Conservation (phyloP, 1,140 invertebrate species). For the Venturia canescens region DNA sequence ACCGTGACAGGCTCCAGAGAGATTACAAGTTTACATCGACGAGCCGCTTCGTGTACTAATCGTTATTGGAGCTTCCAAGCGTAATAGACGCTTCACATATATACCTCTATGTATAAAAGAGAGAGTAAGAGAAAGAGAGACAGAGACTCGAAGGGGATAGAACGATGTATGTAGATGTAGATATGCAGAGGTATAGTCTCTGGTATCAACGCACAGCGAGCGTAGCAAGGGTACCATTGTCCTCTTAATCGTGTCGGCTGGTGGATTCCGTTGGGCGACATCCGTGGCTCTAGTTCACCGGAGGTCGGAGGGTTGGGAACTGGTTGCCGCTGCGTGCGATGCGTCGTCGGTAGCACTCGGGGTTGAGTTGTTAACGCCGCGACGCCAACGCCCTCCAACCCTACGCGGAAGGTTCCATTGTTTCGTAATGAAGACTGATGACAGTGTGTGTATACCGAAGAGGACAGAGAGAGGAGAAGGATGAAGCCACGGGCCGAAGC, state of each 20-base stretch:
- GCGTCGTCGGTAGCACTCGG: slow-evolving; percentile 45
- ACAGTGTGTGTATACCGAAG: slow-evolving; percentile 58
- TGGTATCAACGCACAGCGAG: slow-evolving; percentile 28
- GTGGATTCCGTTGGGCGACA: slow-evolving; percentile 49
- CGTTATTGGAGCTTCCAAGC: slow-evolving; percentile 44
- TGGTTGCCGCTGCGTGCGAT: slow-evolving; percentile 35
- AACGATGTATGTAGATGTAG: neutral
- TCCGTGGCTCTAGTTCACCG: slow-evolving; percentile 35
- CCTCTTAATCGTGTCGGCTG: slow-evolving; percentile 52
- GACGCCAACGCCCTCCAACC: slow-evolving; percentile 27
- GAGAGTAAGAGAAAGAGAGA: too few relatives aligned
- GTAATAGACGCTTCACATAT: neutral
- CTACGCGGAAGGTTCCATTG: slow-evolving; percentile 56
- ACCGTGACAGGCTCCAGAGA: neutral
- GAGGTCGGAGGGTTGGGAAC: neutral
- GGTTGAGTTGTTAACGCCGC: slow-evolving; percentile 65
- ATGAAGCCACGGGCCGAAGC: slow-evolving; percentile 59
- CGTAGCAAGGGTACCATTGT: slow-evolving; percentile 42
- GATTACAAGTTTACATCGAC: slow-evolving; percentile 27
- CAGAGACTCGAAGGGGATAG: too few relatives aligned
- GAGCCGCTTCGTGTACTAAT: slow-evolving; percentile 27
- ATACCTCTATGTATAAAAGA: neutral
- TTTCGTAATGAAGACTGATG: slow-evolving; percentile 70
- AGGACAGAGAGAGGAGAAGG: slow-evolving; percentile 12
- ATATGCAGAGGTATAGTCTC: neutral